Evolutionary conservation across 2,113 vertebrate genomes (phyloP).

Genomic region (Paraplagusia blochii): DNA sequence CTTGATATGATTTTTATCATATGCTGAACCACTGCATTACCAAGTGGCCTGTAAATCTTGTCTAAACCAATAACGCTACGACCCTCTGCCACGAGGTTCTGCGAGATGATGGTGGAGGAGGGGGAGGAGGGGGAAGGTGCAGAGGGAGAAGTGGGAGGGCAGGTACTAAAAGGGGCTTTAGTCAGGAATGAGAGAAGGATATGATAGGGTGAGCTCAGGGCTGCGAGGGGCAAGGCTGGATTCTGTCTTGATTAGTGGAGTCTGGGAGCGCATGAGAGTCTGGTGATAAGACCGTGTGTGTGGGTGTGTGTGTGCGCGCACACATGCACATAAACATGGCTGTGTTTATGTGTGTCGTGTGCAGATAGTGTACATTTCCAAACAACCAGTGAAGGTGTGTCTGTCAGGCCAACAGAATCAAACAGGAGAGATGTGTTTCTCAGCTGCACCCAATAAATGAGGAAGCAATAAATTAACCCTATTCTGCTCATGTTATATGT

Average conservation of each 20-base stretch:
- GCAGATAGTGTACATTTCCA: slow-evolving; percentile 14
- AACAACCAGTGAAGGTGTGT: slow-evolving; percentile 44
- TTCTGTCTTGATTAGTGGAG: slow-evolving; percentile 87
- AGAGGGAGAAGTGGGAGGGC: slow-evolving; percentile 24
- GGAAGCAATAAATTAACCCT: slow-evolving; percentile 46
- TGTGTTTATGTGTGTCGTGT: slow-evolving; percentile 11
- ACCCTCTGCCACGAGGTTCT: slow-evolving; percentile 77
- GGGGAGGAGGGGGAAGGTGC: slow-evolving; percentile 30
- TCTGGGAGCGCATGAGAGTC: slow-evolving; percentile 73
- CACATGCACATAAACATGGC: background rate
- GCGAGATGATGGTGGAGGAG: slow-evolving; percentile 55
- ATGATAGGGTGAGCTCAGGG: slow-evolving; percentile 52
- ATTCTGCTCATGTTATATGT: slow-evolving; percentile 21
- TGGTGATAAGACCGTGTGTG: slow-evolving; percentile 64
- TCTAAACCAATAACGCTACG: slow-evolving; percentile 84
- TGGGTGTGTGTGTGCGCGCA: slow-evolving; percentile 22
- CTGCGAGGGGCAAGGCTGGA: slow-evolving; percentile 65
- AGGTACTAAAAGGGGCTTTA: slow-evolving; percentile 17
- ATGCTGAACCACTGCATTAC: slow-evolving; percentile 86
- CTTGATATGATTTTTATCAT: slow-evolving; percentile 89
- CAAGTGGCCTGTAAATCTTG: slow-evolving; percentile 90
- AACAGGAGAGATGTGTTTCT: slow-evolving; percentile 50
- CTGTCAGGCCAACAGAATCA: slow-evolving; percentile 55
- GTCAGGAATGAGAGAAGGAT: slow-evolving; percentile 74
- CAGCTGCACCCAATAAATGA: slow-evolving; percentile 38